Evolutionary conservation across 2,888 invertebrate species (phyloP), one percentile per base, ranked within the genome.

Genomic region (Noctua comes): DNA sequence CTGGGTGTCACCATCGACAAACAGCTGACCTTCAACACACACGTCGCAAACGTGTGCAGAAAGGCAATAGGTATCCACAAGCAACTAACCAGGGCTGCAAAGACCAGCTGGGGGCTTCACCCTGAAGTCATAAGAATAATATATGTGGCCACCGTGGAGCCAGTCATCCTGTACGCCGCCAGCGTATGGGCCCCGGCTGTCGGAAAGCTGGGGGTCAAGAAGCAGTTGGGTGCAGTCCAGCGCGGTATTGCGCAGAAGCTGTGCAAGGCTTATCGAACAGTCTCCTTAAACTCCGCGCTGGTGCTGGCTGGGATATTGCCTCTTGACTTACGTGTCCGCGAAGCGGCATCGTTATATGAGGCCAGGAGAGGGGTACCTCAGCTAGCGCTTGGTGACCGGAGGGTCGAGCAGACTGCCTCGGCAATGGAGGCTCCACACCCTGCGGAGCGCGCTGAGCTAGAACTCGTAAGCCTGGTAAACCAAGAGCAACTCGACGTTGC

Each of bases 261-360:
- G 62, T 62, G 31, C 31, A 62, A 62, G 31, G 62, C 51, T 5
- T 51, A 31, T 3, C 2, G 31, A 3, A 31, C 31, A 31, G 31
- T 31, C 31, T 31, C 31, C 31, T 31, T 31, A 51, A 51, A 51
- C 5, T 16, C 51, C 18, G 51, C 51, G 16, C 18, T 51, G 6
- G 51, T 51, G 51, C 51, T 51, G 51, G 51, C 51, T 51, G 51
- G 51, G 51, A 51, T 40, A 40, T 18, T 51, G 2, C 51, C 51
- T 18, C 51, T 51, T 4, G 51, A 51, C 18, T 6, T 51, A 18
- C 54, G 54, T 6, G 54, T 54, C 24, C 54, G 54, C 24, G 54
- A 54, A 10, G 64, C 64, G 43, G 66, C 43, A 68, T 68, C 66
- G 43, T 16, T 68, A 43, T 68, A 68, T 43, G 66, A 66, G n/a